Base-by-base conservation (phyloP, 2,113 vertebrate genomes). In the Haemorhous mexicanus region DNA sequence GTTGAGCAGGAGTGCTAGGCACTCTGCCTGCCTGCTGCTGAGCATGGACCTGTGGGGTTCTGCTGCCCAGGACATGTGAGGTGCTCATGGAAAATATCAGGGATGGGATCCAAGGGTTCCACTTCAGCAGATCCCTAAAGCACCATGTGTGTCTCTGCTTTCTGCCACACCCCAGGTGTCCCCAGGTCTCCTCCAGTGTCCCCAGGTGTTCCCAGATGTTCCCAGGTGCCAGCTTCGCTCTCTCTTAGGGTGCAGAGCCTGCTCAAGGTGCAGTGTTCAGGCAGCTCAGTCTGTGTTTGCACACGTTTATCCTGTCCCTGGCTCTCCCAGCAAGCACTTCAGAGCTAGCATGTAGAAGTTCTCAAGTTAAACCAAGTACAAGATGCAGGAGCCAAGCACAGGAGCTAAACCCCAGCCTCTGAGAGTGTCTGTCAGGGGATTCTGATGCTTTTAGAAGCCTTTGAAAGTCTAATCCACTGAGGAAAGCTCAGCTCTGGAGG, bases 251-350 rank as follows among this genome's bases (percentile, higher is more conserved):
- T 19, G 7, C 44, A 47, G 56, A 75, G 16, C 63, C 37, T 35
- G 80, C 21, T 30, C 9, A 4, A 37, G 49, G 21, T 9, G 52
- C 12, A 11, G 26, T 6, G 70, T 8, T 52, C 30, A 10, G 49
- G 77, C 64, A 44, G 37, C 49, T 58, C 7, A 0, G 21, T 16
- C 39, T 33, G 23, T 37, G 55, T 16, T n/a, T 47, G 23, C 44
- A 39, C 3, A 0, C 1, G 2, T 59, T 26, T 7, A 33, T 35
- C 55, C 7, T 20, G 46, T 6, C 32, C 35, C 20, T 28, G 41
- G 11, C 14, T 70, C 28, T 70, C 46, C 30, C 52, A 70, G 46
- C 28, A 58, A 49, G 50, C 16, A 22, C 16, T 62, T 44, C 4
- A 0, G 13, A 61, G 33, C 16, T 50, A 59, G 52, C 62, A 49